phyloP scores from a whole-genome alignment of 1,140 invertebrate genomes.

The Tenebrio molitor region DNA sequence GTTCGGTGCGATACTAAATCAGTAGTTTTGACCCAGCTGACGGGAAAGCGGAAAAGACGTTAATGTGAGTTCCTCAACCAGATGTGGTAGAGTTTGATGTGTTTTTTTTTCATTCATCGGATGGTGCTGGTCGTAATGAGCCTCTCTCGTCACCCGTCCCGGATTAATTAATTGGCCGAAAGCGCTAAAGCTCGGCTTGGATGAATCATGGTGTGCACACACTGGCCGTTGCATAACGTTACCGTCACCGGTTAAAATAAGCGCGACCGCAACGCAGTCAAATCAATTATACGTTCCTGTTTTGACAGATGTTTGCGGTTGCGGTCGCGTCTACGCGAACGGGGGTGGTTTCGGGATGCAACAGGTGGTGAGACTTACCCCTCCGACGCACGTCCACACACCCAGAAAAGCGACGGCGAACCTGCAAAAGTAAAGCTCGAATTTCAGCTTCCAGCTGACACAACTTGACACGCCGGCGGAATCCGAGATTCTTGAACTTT shows the following conservation, averaged over 20 bases:
- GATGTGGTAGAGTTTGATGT: conserved; percentile 16
- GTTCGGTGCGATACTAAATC: not conserved
- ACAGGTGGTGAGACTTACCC: conserved; percentile 54
- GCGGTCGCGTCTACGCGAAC: no score
- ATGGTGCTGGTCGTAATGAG: conserved; percentile 1
- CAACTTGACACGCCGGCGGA: no score
- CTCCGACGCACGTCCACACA: conserved; percentile 51
- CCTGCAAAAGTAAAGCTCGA: no score
- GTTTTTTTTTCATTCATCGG: conserved; percentile 33
- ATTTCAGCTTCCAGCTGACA: no score
- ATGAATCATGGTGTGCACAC: not conserved
- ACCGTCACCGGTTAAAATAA: not conserved
- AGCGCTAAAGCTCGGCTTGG: conserved; percentile 2
- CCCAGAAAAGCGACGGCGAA: conserved; percentile 57
- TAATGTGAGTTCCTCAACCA: not conserved
- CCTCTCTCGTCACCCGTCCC: not conserved
- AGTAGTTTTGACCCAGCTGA: not conserved
- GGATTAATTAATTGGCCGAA: conserved; percentile 9
- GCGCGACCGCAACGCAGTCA: not conserved
- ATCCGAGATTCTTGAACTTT: conserved; percentile 19
- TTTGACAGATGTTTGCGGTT: not conserved
- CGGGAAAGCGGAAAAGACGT: not conserved
- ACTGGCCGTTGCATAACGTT: no score
- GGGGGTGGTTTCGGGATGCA: no score
- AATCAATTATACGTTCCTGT: not conserved